phyloP scores from a whole-genome alignment of 2,888 invertebrate species.

The Phasia obesa region DNA sequence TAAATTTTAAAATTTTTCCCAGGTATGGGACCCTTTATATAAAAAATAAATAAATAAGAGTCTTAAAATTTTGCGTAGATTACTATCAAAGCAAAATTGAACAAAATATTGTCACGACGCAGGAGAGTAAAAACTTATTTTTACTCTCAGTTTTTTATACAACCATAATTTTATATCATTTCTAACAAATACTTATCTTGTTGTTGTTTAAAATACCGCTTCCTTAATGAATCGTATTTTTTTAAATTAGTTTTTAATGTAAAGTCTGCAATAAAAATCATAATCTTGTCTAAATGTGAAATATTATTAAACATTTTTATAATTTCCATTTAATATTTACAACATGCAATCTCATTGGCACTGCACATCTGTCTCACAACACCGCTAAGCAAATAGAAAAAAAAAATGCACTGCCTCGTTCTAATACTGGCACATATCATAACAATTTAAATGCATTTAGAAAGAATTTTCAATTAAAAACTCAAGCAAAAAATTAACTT shows the following conservation, averaged over 20 bases:
- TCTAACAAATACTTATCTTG: no score
- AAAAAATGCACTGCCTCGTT: neutral
- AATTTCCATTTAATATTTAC: no score
- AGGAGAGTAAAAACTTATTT: no score
- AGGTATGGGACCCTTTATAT: no score
- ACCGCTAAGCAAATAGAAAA: conserved; percentile 2
- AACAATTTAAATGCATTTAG: conserved; percentile 50
- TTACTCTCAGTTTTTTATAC: no score
- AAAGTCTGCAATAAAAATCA: neutral
- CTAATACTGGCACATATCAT: conserved; percentile 35
- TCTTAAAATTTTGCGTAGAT: no score
- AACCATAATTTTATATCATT: no score
- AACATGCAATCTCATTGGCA: neutral
- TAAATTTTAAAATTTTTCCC: no score
- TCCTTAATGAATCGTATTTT: neutral
- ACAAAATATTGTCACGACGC: no score
- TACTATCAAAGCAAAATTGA: no score
- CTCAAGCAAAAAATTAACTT: conserved; percentile 18
- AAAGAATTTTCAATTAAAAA: conserved; percentile 46
- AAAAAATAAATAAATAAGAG: no score
- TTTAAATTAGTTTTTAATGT: neutral
- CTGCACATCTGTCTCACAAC: conserved; percentile 24
- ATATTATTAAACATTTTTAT: neutral
- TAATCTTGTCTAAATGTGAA: neutral
- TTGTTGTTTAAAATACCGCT: no score